Percentiles rank a stretch among this genome's conserved stretches.
Evolutionary conservation across 2,113 vertebrate genomes (phyloP).

Genomic region (Oryzias woworae): DNA sequence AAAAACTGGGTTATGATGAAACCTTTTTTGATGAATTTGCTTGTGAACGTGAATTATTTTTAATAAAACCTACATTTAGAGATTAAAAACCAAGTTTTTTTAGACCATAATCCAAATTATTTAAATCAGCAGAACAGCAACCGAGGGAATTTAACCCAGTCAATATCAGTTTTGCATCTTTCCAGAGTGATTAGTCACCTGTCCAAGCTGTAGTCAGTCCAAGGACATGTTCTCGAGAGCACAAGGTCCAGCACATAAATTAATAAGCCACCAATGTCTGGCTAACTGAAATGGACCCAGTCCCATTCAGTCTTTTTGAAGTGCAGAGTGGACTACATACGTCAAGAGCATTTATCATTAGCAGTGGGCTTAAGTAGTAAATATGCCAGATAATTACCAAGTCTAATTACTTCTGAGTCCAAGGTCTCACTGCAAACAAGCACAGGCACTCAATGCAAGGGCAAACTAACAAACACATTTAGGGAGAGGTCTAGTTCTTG

Average conservation of each 20-base stretch:
- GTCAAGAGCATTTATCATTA: conserved; percentile 78
- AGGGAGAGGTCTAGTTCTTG: conserved; percentile 16
- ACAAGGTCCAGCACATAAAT: conserved; percentile 28
- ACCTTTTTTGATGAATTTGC: no score
- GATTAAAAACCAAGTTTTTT: no score
- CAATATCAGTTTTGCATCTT: neutral
- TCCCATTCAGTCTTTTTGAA: conserved; percentile 60
- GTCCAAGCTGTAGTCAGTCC: conserved; percentile 26
- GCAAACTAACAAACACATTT: conserved; percentile 46
- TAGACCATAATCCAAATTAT: no score
- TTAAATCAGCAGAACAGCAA: no score
- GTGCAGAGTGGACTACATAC: conserved; percentile 61
- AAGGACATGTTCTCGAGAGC: conserved; percentile 19
- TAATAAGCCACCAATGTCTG: conserved; percentile 59
- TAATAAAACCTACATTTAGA: no score
- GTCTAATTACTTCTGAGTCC: conserved; percentile 80
- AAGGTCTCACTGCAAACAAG: conserved; percentile 63
- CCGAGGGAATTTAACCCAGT: neutral
- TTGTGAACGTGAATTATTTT: no score
- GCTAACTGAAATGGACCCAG: conserved; percentile 66
- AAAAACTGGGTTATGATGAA: no score
- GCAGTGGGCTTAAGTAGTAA: conserved; percentile 77
- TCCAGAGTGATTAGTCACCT: conserved; percentile 27
- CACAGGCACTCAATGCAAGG: conserved; percentile 24
- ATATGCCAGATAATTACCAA: conserved; percentile 79